These are phyloP conservation scores for Cryptocephalus moraei DNA, from an alignment of 2,888 invertebrate species.

Conservation along the genomic window DNA sequence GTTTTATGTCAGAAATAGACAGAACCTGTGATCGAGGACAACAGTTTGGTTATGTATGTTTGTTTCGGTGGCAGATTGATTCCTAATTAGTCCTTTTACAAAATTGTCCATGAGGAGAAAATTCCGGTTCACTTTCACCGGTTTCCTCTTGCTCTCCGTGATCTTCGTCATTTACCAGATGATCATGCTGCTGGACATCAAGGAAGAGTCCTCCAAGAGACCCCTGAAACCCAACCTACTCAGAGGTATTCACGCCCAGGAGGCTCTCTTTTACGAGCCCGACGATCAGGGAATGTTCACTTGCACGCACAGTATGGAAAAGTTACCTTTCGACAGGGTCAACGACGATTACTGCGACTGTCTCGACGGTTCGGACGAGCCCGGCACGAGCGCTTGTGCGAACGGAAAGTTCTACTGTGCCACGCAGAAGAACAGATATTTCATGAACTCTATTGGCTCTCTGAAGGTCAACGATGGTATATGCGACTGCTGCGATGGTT, in stretches of 20 bases:
- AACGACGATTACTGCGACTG: constrained; percentile 97
- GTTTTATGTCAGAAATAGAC: too few species aligned
- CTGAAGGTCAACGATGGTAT: constrained; percentile 86
- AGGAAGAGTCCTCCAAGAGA: constrained; percentile 5
- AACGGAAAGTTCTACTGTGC: constrained; percentile 86
- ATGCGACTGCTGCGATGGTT: constrained; percentile 91
- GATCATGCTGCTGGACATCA: constrained; percentile 9
- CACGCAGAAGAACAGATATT: constrained; percentile 48
- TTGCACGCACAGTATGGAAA: constrained; percentile 11
- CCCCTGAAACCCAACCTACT: constrained; percentile 2
- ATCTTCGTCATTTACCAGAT: constrained; percentile 13
- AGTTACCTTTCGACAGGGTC: constrained; percentile 39
- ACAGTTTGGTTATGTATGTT: background rate
- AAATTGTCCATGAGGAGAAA: constrained; percentile 5
- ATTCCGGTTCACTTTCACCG: constrained; percentile 11
- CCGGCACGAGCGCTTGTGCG: constrained; percentile 90
- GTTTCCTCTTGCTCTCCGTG: constrained; percentile 6
- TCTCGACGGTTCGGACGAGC: constrained; percentile 77
- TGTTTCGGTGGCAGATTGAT: too few species aligned
- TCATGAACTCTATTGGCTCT: constrained; percentile 51
- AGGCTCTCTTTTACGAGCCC: constrained; percentile 9
- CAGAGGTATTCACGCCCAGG: constrained; percentile 10
- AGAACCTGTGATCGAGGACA: background rate
- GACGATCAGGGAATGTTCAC: constrained; percentile 7
- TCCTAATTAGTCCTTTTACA: background rate